Conservation (phyloP, 2,888 invertebrate species). For the Nymphalis polychloros region DNA sequence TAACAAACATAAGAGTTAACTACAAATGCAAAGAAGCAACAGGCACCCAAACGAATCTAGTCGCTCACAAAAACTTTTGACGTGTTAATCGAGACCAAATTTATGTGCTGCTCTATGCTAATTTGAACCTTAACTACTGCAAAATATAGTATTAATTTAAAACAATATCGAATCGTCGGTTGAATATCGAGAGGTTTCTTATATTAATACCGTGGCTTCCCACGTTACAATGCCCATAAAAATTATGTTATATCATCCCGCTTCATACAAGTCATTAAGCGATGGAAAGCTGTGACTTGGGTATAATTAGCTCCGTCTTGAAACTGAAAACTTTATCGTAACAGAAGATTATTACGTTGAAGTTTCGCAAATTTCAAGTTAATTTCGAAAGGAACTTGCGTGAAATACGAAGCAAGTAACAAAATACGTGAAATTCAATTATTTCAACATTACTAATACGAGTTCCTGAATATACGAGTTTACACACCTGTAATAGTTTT, state of each 20-base stretch:
- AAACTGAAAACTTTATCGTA: slow-evolving; percentile 31
- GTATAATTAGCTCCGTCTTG: slow-evolving; percentile 30
- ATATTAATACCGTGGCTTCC: no score
- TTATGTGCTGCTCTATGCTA: no score
- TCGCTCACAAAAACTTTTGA: no score
- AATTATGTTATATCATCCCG: background rate
- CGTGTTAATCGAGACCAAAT: no score
- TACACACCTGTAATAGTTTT: background rate
- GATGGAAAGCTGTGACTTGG: slow-evolving; percentile 1
- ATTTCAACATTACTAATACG: background rate
- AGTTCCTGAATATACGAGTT: background rate
- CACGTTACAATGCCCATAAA: background rate
- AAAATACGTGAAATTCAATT: slow-evolving; percentile 4
- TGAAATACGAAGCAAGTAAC: slow-evolving; percentile 8
- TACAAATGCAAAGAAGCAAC: no score
- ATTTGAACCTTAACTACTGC: no score
- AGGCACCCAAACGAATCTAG: no score
- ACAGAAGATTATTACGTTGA: slow-evolving; percentile 35
- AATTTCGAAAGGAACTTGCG: slow-evolving; percentile 21
- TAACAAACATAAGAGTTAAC: no score
- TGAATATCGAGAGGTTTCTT: no score
- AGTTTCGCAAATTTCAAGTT: slow-evolving; percentile 31
- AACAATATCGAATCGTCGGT: no score
- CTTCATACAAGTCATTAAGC: slow-evolving; percentile 1
- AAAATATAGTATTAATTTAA: no score